Conservation (phyloP, 2,797 vertebrate species). For the Eulemur rubriventer region DNA sequence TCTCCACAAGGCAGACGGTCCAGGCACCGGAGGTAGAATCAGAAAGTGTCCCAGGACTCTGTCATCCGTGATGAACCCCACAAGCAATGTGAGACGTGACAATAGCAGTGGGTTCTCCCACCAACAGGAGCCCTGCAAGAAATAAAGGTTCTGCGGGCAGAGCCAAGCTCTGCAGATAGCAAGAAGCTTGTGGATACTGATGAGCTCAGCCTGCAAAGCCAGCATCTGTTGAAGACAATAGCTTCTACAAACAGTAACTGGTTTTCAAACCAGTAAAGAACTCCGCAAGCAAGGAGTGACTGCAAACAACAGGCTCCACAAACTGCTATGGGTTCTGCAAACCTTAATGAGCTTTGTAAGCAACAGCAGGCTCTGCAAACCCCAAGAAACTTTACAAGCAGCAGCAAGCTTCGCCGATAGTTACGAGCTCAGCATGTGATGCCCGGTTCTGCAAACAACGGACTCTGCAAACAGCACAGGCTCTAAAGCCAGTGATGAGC, state of each 20-base stretch:
- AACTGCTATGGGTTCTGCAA: slow-evolving; percentile 13
- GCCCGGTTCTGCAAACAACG: slow-evolving; percentile 15
- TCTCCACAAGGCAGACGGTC: neutral
- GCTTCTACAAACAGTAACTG: neutral
- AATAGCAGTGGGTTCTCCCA: neutral
- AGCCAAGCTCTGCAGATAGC: slow-evolving; percentile 11
- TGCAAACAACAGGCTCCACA: slow-evolving; percentile 23
- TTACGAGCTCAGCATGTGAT: neutral
- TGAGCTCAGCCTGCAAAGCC: slow-evolving; percentile 52
- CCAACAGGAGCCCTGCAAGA: neutral
- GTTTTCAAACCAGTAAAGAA: slow-evolving; percentile 1
- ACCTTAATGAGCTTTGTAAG: neutral
- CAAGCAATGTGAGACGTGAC: neutral
- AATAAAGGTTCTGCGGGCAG: neutral
- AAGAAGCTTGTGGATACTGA: slow-evolving; percentile 20
- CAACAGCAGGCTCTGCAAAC: slow-evolving; percentile 30
- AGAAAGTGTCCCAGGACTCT: neutral
- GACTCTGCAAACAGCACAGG: slow-evolving; percentile 22
- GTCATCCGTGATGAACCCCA: neutral
- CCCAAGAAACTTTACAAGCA: slow-evolving; percentile 8
- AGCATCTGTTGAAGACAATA: slow-evolving; percentile 43
- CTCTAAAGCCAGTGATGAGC: slow-evolving; percentile 39
- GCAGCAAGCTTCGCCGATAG: slow-evolving; percentile 30
- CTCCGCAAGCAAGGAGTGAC: neutral
- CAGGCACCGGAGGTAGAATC: neutral